These are phyloP conservation scores for Caretta caretta DNA, from an alignment of 2,113 vertebrate species.

Conservation along the genomic window DNA sequence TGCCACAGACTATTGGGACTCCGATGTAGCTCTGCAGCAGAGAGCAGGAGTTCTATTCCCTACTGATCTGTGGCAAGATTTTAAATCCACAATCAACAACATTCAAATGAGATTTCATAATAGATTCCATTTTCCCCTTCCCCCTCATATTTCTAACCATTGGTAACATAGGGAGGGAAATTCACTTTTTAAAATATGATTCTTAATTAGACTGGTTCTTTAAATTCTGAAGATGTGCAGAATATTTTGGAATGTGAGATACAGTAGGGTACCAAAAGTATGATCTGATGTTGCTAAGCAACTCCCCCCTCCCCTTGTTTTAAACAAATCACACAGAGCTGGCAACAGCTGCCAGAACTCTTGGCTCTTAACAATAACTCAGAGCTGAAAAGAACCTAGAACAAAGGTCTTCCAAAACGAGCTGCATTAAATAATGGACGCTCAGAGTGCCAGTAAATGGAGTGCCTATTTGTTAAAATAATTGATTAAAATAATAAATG, in stretches of 20 bases:
- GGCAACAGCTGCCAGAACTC: constrained; percentile 78
- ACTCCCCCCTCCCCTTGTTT: constrained; percentile 74
- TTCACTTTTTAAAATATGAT: not conserved
- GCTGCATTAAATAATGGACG: constrained; percentile 51
- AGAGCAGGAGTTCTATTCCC: not conserved
- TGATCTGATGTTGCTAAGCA: constrained; percentile 82
- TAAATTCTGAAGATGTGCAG: constrained; percentile 70
- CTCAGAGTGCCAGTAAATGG: constrained; percentile 36
- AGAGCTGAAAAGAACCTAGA: constrained; percentile 74
- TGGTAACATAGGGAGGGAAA: not conserved
- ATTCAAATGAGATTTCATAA: not conserved
- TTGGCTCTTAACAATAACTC: constrained; percentile 75
- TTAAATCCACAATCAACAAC: not conserved
- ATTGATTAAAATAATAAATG: constrained; percentile 64
- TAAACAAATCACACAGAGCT: constrained; percentile 77
- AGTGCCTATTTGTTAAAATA: constrained; percentile 60
- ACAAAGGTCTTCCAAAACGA: constrained; percentile 75
- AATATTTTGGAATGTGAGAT: constrained; percentile 75
- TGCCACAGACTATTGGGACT: not conserved
- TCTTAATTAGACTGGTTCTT: constrained; percentile 40
- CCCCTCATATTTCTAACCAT: not conserved
- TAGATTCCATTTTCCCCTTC: not conserved
- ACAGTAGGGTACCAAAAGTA: constrained; percentile 73
- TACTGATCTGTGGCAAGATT: not conserved
- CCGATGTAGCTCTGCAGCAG: not conserved